Conservation (phyloP, 1,140 invertebrate genomes). For the Drosophila subobscura region DNA sequence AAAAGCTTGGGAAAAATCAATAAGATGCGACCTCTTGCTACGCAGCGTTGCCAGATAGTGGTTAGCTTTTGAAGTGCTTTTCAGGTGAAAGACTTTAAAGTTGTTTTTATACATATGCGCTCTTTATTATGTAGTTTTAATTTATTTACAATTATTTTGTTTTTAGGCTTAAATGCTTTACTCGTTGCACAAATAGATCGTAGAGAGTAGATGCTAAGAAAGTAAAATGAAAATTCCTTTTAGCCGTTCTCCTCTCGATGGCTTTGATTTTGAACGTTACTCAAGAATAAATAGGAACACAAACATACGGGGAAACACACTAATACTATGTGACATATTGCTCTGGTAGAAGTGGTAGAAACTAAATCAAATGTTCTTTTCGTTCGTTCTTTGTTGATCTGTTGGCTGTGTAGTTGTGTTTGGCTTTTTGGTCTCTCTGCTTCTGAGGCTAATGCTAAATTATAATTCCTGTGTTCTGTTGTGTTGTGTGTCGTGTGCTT, state of each 20-base stretch:
- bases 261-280: constrained; percentile 65
- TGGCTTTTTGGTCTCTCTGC: constrained; percentile 66
- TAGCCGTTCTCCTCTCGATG: constrained; percentile 70
- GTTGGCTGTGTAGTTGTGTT: constrained; percentile 18
- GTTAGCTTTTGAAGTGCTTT: too few species aligned
- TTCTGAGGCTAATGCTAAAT: constrained; percentile 28
- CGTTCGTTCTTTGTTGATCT: constrained; percentile 56
- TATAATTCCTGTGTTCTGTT: constrained; percentile 39
- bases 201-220: constrained; percentile 67
- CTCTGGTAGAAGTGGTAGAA: constrained; percentile 54
- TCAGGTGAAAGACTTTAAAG: not conserved
- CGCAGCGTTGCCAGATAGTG: constrained; percentile 55
- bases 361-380: constrained; percentile 59
- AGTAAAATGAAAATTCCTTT: constrained; percentile 71
- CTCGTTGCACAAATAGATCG: constrained; percentile 66
- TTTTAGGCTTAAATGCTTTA: constrained; percentile 74
- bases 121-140: constrained; percentile 77
- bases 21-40: constrained; percentile 43
- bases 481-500: constrained; percentile 33
- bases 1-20: constrained; percentile 63
- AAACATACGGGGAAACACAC: constrained; percentile 60
- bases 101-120: constrained; percentile 60
- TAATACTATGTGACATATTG: constrained; percentile 75
- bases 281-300: constrained; percentile 80
- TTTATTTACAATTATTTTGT: constrained; percentile 77